Conservation (phyloP, 2,113 vertebrate genomes). For the Shinisaurus crocodilurus region DNA sequence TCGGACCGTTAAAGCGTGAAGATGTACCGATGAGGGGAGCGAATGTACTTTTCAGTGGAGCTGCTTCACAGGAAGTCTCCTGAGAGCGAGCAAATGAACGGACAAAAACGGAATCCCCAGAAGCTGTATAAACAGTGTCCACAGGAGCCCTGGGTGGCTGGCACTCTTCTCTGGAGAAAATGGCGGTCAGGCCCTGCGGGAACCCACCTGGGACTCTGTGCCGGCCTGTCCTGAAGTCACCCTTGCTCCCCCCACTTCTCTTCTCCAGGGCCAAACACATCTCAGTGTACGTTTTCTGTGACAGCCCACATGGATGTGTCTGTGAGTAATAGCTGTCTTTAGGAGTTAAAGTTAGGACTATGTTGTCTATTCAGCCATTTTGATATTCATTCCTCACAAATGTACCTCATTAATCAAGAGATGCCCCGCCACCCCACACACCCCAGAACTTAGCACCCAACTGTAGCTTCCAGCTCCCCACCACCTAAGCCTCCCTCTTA, state of each 20-base stretch:
- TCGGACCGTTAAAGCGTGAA: background rate
- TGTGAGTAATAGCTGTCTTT: background rate
- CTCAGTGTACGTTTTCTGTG: background rate
- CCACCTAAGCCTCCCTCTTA: too few relatives aligned
- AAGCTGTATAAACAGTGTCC: background rate
- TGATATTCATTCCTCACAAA: background rate
- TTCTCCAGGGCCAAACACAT: background rate
- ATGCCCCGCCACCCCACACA: background rate
- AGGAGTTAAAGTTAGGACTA: background rate
- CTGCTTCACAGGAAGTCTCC: too few relatives aligned
- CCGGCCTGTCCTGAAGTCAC: background rate
- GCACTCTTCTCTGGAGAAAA: background rate
- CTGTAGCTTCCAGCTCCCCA: too few relatives aligned
- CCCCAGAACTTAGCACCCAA: too few relatives aligned
- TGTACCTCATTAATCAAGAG: background rate
- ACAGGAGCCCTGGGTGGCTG: background rate
- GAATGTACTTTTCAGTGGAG: background rate
- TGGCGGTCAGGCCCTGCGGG: too few relatives aligned
- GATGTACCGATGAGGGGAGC: too few relatives aligned
- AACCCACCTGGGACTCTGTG: background rate
- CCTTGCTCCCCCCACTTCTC: background rate
- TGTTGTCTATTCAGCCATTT: background rate
- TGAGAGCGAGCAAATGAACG: background rate
- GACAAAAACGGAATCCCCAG: background rate
- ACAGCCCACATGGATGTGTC: background rate